Conservation (phyloP, 2,113 vertebrate genomes). For the Scopus umbretta region DNA sequence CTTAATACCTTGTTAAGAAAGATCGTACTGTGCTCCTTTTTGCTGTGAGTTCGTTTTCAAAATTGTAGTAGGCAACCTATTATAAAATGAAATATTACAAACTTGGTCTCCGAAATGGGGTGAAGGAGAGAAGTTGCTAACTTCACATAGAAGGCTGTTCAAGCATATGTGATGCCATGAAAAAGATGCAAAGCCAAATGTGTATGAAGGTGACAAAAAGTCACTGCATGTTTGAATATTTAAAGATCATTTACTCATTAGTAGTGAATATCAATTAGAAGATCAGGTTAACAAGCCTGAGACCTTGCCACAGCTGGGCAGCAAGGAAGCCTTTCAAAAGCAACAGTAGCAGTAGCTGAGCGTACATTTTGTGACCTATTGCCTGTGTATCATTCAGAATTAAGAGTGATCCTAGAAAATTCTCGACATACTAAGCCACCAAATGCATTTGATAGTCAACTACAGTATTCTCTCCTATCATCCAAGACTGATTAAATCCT, state of each 20-base stretch:
- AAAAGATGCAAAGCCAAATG: neutral
- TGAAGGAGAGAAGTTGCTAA: neutral
- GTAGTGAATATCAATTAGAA: neutral
- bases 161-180: neutral
- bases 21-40: neutral
- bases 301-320: neutral
- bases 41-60: neutral
- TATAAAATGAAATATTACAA: neutral
- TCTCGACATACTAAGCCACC: neutral
- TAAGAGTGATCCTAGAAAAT: neutral
- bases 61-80: neutral
- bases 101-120: neutral
- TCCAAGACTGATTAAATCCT: neutral
- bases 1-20: neutral
- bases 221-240: neutral
- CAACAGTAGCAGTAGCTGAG: neutral
- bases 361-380: neutral
- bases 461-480: neutral
- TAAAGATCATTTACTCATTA: neutral
- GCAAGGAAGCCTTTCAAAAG: neutral
- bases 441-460: neutral
- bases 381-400: neutral
- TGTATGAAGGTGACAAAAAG: neutral
- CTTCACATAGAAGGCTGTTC: neutral
- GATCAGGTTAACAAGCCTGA: neutral